Conservation (phyloP, 2,888 invertebrate genomes). For the Baronia brevicornis region DNA sequence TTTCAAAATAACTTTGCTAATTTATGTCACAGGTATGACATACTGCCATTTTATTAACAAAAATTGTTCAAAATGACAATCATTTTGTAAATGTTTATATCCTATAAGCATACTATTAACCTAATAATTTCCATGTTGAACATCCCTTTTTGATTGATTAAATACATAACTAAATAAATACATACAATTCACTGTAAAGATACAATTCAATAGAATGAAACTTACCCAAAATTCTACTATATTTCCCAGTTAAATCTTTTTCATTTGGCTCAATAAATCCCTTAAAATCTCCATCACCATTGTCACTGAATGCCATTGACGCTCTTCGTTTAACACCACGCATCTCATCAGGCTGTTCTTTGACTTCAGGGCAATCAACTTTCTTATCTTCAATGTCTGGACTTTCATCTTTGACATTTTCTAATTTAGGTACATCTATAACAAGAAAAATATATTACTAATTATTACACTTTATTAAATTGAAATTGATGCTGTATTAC, state of each 20-base stretch:
- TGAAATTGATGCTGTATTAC: no score
- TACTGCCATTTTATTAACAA: no score
- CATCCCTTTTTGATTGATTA: no score
- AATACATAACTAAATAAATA: no score
- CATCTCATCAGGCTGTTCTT: slow-evolving; percentile 19
- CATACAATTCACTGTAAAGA: no score
- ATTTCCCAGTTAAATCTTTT: slow-evolving; percentile 34
- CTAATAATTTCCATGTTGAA: no score
- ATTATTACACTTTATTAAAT: background rate
- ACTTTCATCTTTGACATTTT: slow-evolving; percentile 12
- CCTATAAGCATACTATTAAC: no score
- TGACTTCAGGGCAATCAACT: background rate
- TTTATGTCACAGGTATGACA: no score
- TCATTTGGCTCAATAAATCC: slow-evolving; percentile 46
- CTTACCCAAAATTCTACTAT: slow-evolving; percentile 49
- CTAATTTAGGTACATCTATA: slow-evolving; percentile 12
- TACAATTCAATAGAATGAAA: no score
- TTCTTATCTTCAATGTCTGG: background rate
- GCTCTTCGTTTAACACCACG: slow-evolving; percentile 55
- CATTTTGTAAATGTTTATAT: no score
- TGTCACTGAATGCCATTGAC: slow-evolving; percentile 51
- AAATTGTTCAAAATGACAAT: no score
- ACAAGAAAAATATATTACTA: background rate
- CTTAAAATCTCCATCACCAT: slow-evolving; percentile 44
- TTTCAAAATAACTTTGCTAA: no score